Base-by-base conservation (phyloP, 2,113 vertebrate species). In the Barbus barbus region DNA sequence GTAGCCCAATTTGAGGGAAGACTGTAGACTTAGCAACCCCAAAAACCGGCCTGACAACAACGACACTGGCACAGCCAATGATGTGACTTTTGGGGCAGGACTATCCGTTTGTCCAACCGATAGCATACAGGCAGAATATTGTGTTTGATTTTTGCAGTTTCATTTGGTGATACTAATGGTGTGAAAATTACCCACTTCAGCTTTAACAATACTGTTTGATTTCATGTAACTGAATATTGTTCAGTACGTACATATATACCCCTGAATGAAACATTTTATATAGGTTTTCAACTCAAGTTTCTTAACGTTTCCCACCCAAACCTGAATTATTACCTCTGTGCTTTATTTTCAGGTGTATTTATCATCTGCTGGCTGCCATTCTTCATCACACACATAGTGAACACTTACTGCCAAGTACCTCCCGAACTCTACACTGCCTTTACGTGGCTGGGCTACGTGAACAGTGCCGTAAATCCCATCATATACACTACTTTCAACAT, bases 361-460 rank as follows among this genome's bases (percentile, higher is more conserved):
- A 98, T 99, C 93, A 97, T 99, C 89, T 99, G 97, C 92, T 99
- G 98, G 98, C 94, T 99, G 88, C 98, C 98, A 0, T 99, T 99
- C 94, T 99, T 99, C 95, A 97, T 99, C 90, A 99, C 97, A 4
- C 98, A 99, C 91, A 99, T 99, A 93, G 90, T 99, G 89, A 99
- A 99, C 92, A 99, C 97, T 88, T 97, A 98, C 93, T 98, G 97
- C 93, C 94, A 93, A 86, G 96, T 99, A 85, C 96, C 98, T 0
- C 95, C 95, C 1, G 95, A 95, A 85, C 93, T 99, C 94, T 99
- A 99, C 92, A 99, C 96, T 28, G 96, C 97, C 88, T 99, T 97
- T 90, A 99, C 98, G 0, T 99, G 98, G 98, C 95, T 99, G 80
- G 98, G 98, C 83, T 99, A 99, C 0, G 97, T 99, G 91, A 99